A percentile compares a stretch with the other conserved stretches of the same genome.
These are phyloP conservation scores for Eudasyphora cyanicolor DNA, from an alignment of 2,888 invertebrate species.

Conservation along the genomic window DNA sequence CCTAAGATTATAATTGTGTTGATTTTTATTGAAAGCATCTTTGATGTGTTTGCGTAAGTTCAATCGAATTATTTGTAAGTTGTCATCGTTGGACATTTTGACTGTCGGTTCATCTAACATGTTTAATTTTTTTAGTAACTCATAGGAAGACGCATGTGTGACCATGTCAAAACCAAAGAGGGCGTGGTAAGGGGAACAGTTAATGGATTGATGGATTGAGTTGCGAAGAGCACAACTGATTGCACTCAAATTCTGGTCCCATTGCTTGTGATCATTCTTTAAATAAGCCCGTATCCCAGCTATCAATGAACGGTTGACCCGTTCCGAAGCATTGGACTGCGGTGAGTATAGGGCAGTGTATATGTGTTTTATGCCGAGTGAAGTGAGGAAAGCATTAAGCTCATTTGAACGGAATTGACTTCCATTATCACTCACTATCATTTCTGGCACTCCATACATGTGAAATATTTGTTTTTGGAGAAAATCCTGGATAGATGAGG, in stretches of 20 bases:
- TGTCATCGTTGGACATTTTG: not conserved
- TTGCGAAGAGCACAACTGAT: conserved; percentile 38
- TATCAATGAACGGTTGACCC: not conserved
- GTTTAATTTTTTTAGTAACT: not conserved
- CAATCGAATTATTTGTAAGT: not conserved
- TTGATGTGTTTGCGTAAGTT: too few species aligned
- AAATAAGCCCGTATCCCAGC: not conserved
- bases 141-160: conserved; percentile 21
- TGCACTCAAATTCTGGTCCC: too few species aligned
- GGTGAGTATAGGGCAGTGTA: not conserved
- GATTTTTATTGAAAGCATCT: too few species aligned
- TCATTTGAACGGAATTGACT: conserved; percentile 50
- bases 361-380: too few species aligned
- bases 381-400: not conserved
- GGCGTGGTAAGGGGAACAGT: conserved; percentile 22
- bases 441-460: too few species aligned
- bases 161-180: conserved; percentile 39
- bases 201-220: conserved; percentile 30
- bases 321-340: conserved; percentile 6
- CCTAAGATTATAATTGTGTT: too few species aligned
- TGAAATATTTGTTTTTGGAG: conserved; percentile 33
- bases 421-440: conserved; percentile 70
- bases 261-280: too few species aligned
- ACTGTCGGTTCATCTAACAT: conserved; percentile 12
- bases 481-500: not conserved